Percentiles rank a stretch among this genome's conserved stretches.
These are phyloP conservation scores for Galaxias olidus DNA, from an alignment of 2,797 vertebrate species.

Conservation along the genomic window DNA sequence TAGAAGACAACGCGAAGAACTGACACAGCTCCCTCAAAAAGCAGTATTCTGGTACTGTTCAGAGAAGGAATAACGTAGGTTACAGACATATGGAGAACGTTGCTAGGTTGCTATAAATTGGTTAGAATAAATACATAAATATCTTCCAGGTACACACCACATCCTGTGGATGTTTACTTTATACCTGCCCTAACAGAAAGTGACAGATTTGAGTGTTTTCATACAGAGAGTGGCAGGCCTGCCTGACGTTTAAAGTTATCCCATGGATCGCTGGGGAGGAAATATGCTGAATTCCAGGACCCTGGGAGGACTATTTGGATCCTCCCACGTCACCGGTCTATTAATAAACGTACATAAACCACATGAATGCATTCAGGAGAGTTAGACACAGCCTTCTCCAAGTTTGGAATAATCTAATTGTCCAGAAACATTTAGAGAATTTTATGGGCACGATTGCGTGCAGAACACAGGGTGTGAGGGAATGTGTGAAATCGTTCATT, in stretches of 20 bases:
- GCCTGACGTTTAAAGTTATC: too few species aligned
- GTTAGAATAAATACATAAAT: too few species aligned
- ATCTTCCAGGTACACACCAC: too few species aligned
- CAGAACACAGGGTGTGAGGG: neutral
- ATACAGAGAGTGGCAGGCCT: too few species aligned
- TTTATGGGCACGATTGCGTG: neutral
- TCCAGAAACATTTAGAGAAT: neutral
- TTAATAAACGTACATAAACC: conserved; percentile 8
- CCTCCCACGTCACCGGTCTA: conserved; percentile 11
- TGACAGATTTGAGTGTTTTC: too few species aligned
- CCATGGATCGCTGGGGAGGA: neutral
- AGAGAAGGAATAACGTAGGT: too few species aligned
- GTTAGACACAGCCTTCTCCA: neutral
- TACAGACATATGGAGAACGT: too few species aligned
- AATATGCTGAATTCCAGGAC: neutral
- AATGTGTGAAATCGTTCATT: neutral
- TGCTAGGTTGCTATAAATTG: too few species aligned
- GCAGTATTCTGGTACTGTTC: too few species aligned
- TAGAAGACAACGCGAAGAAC: neutral
- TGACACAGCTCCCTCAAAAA: too few species aligned
- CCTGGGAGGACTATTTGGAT: neutral
- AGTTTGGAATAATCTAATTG: conserved; percentile 9
- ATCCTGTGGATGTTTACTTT: too few species aligned
- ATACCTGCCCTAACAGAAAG: too few species aligned
- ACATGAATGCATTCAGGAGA: conserved; percentile 6